Evolutionary conservation across 2,888 invertebrate genomes (phyloP), one percentile per base, ranked within the genome.

Genomic region (Erpobdella octoculata): DNA sequence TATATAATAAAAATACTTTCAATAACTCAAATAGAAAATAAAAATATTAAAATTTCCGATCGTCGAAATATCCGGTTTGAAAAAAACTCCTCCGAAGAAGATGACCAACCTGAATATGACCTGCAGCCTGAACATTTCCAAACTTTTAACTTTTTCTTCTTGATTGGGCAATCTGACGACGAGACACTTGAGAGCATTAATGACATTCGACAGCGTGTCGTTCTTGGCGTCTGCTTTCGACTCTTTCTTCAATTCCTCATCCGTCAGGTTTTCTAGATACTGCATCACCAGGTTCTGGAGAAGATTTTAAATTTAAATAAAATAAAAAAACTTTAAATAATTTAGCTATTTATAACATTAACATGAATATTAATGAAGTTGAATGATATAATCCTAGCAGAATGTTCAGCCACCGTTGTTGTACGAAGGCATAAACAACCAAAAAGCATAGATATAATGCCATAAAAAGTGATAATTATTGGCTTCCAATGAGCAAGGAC

Each of bases 121-220:
- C 86, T 94, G 93, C 78, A 96, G 86, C 78, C 95, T 88, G 87
- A 95, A 93, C 85, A 93, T 92, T 87, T 95, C 95, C 79, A 96
- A 86, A 79, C 89, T 87, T 86, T 89, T 88, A 76, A 89, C 88
- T 78, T 87, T 87, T 79, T 90, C 92, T 79, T 94, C 93, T 76
- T 84, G 83, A 72, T 81, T 81, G 21, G 84, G 89, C 73, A 93
- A 88, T 78, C 92, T 88, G 48, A 90, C 88, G 28, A 92, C 91
- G 78, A 96, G 87, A 83, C 89, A 90, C 85, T 94, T 93, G 77
- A 93, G 89, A 48, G 92, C 90, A 85, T 93, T 91, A 75, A 96
- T 92, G 82, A 96, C 91, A 77, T 92, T 91, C 75, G 95, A 93
- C 77, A 96, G 90, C 68, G 92, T 91, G 85, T 96, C 96, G 83